A percentile compares a stretch with the other conserved stretches of the same genome.
phyloP scores from a whole-genome alignment of 2,113 vertebrate species.

The Herpailurus yagouaroundi region DNA sequence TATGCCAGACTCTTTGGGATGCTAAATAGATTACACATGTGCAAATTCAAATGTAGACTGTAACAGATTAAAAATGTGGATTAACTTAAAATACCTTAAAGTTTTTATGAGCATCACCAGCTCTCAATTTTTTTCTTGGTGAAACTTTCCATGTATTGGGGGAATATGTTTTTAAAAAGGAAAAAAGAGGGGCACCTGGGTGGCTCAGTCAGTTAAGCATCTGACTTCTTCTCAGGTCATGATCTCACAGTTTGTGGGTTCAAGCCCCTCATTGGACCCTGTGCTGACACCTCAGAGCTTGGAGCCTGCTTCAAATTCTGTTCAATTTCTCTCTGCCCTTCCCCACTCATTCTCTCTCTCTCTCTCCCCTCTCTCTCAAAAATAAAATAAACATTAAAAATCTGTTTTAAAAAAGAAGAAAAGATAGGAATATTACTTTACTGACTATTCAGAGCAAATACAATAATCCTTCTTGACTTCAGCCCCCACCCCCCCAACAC shows the following conservation, averaged over 20 bases:
- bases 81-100: constrained; percentile 11
- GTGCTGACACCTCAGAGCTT: no score
- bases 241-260: no score
- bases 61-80: constrained; percentile 33
- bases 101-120: not conserved
- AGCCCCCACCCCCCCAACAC: not conserved
- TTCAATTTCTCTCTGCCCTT: no score
- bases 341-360: no score
- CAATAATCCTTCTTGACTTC: not conserved
- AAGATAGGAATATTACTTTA: not conserved
- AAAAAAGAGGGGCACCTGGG: no score
- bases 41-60: not conserved
- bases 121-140: not conserved
- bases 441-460: not conserved
- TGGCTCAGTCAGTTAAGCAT: no score
- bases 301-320: no score
- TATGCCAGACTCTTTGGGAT: not conserved
- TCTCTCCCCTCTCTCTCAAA: no score
- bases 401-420: not conserved
- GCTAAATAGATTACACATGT: constrained; percentile 23
- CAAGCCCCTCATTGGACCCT: no score
- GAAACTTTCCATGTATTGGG: not conserved
- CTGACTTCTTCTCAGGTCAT: no score
- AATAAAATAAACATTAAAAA: not conserved
- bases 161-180: not conserved